These are phyloP conservation scores for Manis javanica DNA, from an alignment of 2,797 vertebrate genomes.

Conservation along the genomic window DNA sequence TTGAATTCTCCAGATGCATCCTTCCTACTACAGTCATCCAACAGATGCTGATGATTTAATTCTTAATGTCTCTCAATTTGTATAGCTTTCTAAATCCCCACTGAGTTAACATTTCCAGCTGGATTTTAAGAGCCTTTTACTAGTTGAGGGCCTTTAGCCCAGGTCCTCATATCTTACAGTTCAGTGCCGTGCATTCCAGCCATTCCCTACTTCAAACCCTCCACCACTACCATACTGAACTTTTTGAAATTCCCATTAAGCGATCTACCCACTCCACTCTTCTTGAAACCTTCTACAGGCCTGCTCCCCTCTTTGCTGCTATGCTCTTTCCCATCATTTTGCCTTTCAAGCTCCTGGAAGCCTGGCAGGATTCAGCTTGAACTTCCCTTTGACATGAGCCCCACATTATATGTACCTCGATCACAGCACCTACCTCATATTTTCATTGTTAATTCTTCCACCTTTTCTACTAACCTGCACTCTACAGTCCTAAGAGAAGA, in stretches of 20 bases:
- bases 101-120: background rate
- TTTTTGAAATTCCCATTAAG: background rate
- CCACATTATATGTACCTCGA: background rate
- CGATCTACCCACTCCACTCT: rapidly evolving
- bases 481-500: background rate
- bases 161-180: background rate
- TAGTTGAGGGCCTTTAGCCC: background rate
- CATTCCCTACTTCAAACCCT: background rate
- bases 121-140: background rate
- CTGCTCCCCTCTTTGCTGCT: background rate
- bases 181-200: background rate
- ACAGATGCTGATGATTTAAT: background rate
- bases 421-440: background rate
- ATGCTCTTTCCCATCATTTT: background rate
- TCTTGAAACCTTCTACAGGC: background rate
- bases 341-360: background rate
- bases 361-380: background rate
- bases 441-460: background rate
- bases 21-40: background rate
- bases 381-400: background rate
- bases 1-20: background rate
- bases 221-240: background rate
- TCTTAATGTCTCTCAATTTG: background rate
- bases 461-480: background rate
- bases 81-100: background rate